Percentiles rank a stretch among this genome's conserved stretches.
phyloP scores from a whole-genome alignment of 2,888 invertebrate species.

The Ennomos quercinarius region DNA sequence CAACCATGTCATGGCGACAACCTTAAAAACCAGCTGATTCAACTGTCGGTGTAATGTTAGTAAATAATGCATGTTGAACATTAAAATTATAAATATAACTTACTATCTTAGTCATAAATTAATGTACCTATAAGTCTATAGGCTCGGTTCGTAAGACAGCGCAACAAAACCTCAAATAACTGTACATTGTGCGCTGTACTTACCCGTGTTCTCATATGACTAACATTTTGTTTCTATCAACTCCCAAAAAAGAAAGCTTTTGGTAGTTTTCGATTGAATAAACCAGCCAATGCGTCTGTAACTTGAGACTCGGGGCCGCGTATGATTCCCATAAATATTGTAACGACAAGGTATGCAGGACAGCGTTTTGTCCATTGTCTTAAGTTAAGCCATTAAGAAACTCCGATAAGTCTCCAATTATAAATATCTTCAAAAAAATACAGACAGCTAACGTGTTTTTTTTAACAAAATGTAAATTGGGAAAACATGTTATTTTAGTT shows the following conservation, averaged over 20 bases:
- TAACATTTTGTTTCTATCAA: not conserved
- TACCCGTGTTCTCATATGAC: not conserved
- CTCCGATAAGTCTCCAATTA: slow-evolving; percentile 12
- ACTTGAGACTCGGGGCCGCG: not conserved
- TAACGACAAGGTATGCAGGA: not conserved
- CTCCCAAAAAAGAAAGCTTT: not conserved
- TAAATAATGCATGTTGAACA: no score
- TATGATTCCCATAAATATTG: slow-evolving; percentile 3
- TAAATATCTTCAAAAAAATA: not conserved
- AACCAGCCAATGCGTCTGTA: not conserved
- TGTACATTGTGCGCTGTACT: no score
- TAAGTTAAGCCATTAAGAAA: slow-evolving; percentile 8
- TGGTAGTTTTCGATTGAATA: not conserved
- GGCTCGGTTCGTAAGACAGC: no score
- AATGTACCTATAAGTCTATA: no score
- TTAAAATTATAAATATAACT: no score
- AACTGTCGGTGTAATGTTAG: no score
- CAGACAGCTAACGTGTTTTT: not conserved
- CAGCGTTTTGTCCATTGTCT: slow-evolving; percentile 10
- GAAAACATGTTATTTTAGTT: not conserved
- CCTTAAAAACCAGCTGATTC: no score
- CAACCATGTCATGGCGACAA: no score
- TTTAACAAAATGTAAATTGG: not conserved
- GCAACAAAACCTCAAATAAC: no score
- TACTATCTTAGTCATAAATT: no score